Conservation (phyloP, 1,140 invertebrate genomes). For the Papilio polytes region DNA sequence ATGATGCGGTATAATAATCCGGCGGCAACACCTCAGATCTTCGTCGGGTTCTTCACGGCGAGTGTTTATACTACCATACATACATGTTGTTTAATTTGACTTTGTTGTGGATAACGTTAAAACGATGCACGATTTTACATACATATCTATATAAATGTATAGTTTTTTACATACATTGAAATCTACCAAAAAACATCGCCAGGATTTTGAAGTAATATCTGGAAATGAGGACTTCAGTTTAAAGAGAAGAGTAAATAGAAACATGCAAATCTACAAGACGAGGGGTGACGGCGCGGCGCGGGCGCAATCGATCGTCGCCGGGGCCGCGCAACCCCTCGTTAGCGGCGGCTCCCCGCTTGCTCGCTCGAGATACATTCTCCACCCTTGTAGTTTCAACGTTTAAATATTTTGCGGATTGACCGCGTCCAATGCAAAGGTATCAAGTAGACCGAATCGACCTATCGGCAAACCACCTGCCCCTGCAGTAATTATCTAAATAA, state of each 20-base stretch:
- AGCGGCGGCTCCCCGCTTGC: constrained; percentile 54
- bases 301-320: constrained; percentile 57
- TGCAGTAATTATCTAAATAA: not conserved
- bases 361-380: constrained; percentile 56
- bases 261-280: constrained; percentile 67
- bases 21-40: too few relatives aligned
- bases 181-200: not conserved
- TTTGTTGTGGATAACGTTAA: not conserved
- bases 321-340: constrained; percentile 50
- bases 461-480: constrained; percentile 6
- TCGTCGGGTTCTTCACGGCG: too few relatives aligned
- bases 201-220: constrained; percentile 35
- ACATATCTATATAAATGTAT: too few relatives aligned
- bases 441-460: constrained; percentile 9
- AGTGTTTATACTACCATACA: too few relatives aligned
- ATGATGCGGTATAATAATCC: too few relatives aligned
- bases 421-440: constrained; percentile 35
- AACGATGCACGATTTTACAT: too few relatives aligned
- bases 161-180: not conserved
- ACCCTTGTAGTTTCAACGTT: constrained; percentile 43
- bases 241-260: constrained; percentile 55
- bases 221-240: constrained; percentile 39
- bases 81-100: too few relatives aligned
- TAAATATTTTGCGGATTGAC: constrained; percentile 39
- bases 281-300: constrained; percentile 42